Evolutionary conservation across 2,888 invertebrate genomes (phyloP), one percentile per base, ranked within the genome.

Genomic region (Lasiommata megera): DNA sequence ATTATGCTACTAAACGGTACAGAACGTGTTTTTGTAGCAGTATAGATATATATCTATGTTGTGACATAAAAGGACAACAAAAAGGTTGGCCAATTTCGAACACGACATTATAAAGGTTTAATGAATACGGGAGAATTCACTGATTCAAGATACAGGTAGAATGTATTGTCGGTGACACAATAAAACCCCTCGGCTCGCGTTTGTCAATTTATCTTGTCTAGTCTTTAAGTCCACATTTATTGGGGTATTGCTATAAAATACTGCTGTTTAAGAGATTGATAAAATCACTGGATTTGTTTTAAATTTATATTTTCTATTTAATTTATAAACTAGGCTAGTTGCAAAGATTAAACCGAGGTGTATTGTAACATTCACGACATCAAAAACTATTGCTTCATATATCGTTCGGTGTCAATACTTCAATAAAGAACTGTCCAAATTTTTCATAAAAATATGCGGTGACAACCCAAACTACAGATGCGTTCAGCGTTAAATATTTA

Each of bases 131-230:
- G 17, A 7, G 23, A 43, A 23, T 43, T 7, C 28, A 7, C 43
- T 6, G 7, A 12, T 29, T 12, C 14, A 44, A 8, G 44, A 44
- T 44, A 28, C 44, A 44, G 44, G 44, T 29, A 14, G 9, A 44
- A 44, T 14, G 14, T 44, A 44, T 44, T 44, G 44, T 44, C 44
- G 14, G 29, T 44, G 29, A 44, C 44, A 44, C 44, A 44, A 44
- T 11, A 29, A 44, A 43, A 44, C 14, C 14, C 44, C 29, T 9
- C 29, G 29, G 29, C 28, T 16, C 16, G 44, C 14, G 44, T 44
- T 44, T 44, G 44, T 44, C 44, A 44, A 44, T 44, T 44, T 44
- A 29, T 29, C 29, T 29, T 16, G 29, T 44, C 44, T 44, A 44
- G 14, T 44, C 14, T 44, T 43, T 43, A 16, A 12, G n/a, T 28